phyloP scores from a whole-genome alignment of 2,888 invertebrate species.

The Drosophila subquinaria region DNA sequence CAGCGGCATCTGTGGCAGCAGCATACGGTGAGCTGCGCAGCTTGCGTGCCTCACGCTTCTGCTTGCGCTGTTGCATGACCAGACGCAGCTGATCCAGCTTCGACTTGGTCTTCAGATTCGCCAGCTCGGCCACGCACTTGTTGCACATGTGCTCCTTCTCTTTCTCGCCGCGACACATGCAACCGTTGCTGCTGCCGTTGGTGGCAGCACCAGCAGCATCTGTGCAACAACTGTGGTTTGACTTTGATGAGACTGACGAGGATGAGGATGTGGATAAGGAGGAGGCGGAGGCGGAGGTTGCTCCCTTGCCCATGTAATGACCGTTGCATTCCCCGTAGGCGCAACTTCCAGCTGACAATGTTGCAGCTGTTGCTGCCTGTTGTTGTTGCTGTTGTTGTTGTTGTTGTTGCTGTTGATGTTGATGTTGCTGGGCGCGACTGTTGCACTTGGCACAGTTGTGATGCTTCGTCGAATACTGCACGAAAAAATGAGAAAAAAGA shows the following conservation, averaged over 20 bases:
- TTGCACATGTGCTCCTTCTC: constrained; percentile 82
- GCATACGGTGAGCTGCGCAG: constrained; percentile 89
- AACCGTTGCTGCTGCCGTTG: constrained; percentile 40
- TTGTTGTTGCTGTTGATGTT: constrained; percentile 56
- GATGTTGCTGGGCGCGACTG: constrained; percentile 60
- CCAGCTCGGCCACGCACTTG: constrained; percentile 88
- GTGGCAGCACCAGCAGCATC: constrained; percentile 33
- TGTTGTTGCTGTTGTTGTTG: constrained; percentile 58
- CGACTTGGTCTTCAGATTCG: constrained; percentile 92
- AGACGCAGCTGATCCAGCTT: constrained; percentile 95
- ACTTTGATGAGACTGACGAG: constrained; percentile 6
- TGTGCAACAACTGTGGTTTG: constrained; percentile 31
- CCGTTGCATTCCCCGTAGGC: constrained; percentile 80
- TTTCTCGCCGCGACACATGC: constrained; percentile 64
- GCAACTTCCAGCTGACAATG: constrained; percentile 54
- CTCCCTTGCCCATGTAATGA: constrained; percentile 64
- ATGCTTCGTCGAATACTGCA: constrained; percentile 77
- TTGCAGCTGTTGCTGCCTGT: constrained; percentile 52
- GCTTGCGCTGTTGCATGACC: constrained; percentile 95
- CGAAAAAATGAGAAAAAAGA: background rate
- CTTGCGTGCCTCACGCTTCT: constrained; percentile 92
- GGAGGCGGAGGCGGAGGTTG: background rate
- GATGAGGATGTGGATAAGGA: background rate
- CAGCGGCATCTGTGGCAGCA: constrained; percentile 40
- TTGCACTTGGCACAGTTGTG: constrained; percentile 80